phyloP scores from a whole-genome alignment of 2,888 invertebrate genomes.

The Ischnus inquisitorius region DNA sequence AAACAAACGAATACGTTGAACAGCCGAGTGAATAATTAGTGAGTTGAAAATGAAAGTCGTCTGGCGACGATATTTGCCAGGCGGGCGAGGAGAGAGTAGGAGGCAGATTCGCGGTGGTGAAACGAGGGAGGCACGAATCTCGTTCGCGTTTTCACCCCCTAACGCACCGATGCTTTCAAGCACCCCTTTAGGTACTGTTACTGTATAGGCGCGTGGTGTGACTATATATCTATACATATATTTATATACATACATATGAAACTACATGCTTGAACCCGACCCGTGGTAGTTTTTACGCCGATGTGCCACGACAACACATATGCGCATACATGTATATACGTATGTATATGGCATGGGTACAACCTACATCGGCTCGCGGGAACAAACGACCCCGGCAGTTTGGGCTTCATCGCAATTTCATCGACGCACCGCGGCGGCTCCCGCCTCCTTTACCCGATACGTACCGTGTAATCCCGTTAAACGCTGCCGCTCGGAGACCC shows the following conservation, averaged over 20 bases:
- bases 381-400: conserved; percentile 70
- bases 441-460: conserved; percentile 71
- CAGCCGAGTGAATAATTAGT: conserved; percentile 81
- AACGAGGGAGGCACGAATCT: conserved; percentile 54
- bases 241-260: conserved; percentile 19
- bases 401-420: conserved; percentile 80
- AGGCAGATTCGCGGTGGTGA: conserved; percentile 12
- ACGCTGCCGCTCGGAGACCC: conserved; percentile 59
- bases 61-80: conserved; percentile 81
- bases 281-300: conserved; percentile 48
- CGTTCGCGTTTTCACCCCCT: conserved; percentile 69
- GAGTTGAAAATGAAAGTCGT: conserved; percentile 82
- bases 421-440: conserved; percentile 69
- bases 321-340: conserved; percentile 2
- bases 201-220: conserved; percentile 4
- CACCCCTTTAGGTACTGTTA: conserved; percentile 20
- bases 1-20: conserved; percentile 79
- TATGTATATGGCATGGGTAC: not conserved
- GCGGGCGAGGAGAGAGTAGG: conserved; percentile 60
- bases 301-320: conserved; percentile 15
- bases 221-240: no score
- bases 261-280: conserved; percentile 41
- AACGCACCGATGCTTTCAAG: conserved; percentile 26
- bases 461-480: conserved; percentile 70
- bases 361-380: conserved; percentile 27